Evolutionary conservation across 1,140 invertebrate species (phyloP), one percentile per base, ranked within the genome.

Genomic region (Papilio helenus): DNA sequence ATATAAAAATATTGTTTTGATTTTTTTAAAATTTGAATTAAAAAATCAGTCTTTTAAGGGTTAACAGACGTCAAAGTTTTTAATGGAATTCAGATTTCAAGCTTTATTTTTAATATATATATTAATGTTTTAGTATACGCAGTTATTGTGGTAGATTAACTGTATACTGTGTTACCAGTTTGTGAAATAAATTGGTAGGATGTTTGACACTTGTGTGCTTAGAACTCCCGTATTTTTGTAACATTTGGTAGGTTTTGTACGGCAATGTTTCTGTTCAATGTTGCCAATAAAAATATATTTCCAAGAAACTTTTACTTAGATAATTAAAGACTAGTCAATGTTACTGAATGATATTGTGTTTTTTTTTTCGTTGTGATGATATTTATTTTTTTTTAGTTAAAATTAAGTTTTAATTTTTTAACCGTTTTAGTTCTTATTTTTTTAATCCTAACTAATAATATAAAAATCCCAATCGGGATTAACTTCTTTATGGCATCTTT

Each of bases 331-430:
- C 89, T 90, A 90, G 89, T 90, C 89, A 90, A 79, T 80, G 85
- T 86, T 87, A 89, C 85, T 88, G 87, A 86, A 85, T 80, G 81
- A 87, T 89, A 88, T 88, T 83, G 81, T 85, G 80, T 82, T 85
- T 86, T 79, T 83, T n/a, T 83, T 83, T 84, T 85, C 83, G 84
- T 86, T 87, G 88, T 88, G 86, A 88, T 88, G 77, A 86, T 86
- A 86, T 86, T 88, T 89, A 88, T 87, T 87, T 46, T 87, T 87
- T 46, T 85, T 84, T 83, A 87, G 51, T 55, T 74, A 49, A 74
- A 55, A 23, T 79, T 83, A 83, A 81, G 74, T 55, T 76, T 18
- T 82, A 78, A 82, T 79, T 79, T 81, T 80, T 81, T 79, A 76
- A 46, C 79, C 34, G n/a, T 80, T 79, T 84, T 81, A 80, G 81